These are phyloP conservation scores for Hirudinaria manillensis DNA, from an alignment of 2,888 invertebrate genomes.

Conservation along the genomic window DNA sequence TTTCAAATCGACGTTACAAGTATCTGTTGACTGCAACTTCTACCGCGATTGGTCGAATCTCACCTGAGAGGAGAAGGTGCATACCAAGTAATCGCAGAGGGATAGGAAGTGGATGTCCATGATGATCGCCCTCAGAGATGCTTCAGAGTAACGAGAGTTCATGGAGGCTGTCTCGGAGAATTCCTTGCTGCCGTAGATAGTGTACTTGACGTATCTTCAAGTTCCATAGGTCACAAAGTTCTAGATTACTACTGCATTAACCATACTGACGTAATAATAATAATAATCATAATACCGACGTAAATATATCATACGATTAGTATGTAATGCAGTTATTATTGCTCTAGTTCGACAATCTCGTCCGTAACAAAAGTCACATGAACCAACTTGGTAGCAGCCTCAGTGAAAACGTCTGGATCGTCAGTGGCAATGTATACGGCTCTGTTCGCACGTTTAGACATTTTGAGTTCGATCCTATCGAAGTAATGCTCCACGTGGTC, in stretches of 20 bases:
- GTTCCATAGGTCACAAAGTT: background rate
- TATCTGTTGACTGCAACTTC: too few species aligned
- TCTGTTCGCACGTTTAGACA: conserved; percentile 53
- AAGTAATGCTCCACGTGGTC: conserved; percentile 68
- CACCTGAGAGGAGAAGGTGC: conserved; percentile 96
- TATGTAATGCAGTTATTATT: too few species aligned
- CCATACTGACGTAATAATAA: too few species aligned
- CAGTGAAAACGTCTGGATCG: conserved; percentile 72
- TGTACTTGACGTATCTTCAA: conserved; percentile 74
- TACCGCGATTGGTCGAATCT: too few species aligned
- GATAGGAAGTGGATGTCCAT: conserved; percentile 89
- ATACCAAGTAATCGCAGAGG: conserved; percentile 82
- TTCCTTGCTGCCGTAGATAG: conserved; percentile 78
- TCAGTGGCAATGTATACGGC: conserved; percentile 89
- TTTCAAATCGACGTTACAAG: too few species aligned
- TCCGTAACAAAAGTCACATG: background rate
- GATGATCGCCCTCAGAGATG: conserved; percentile 81
- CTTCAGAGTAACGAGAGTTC: conserved; percentile 72
- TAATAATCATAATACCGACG: too few species aligned
- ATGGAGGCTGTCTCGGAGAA: conserved; percentile 85
- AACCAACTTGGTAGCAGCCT: conserved; percentile 53
- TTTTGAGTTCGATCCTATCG: conserved; percentile 17
- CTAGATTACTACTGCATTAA: too few species aligned
- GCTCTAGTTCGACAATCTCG: too few species aligned
- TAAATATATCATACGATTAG: too few species aligned